phyloP scores from a whole-genome alignment of 37 sponge, comb jelly and placozoan species.

The Petrosia ficiformis region DNA sequence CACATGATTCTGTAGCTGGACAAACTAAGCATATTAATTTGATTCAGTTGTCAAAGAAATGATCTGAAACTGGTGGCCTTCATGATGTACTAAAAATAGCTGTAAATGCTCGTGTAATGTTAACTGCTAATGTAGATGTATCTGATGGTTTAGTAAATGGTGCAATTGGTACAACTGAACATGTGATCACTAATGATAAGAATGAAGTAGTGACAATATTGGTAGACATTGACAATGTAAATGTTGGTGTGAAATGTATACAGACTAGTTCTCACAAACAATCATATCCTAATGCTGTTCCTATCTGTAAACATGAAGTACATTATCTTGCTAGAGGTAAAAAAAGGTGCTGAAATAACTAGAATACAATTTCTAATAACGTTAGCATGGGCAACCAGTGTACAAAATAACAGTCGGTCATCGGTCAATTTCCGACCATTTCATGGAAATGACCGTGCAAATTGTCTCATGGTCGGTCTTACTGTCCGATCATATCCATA shows the following conservation, averaged over 20 bases:
- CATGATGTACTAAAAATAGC: neutral
- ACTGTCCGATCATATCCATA: no score
- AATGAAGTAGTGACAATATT: conserved; percentile 23
- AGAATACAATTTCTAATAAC: conserved; percentile 39
- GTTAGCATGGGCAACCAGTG: neutral
- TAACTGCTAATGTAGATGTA: neutral
- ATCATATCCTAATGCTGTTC: conserved; percentile 24
- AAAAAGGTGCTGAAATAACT: conserved; percentile 22
- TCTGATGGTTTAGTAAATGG: neutral
- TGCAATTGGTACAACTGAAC: conserved; percentile 6
- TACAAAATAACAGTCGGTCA: no score
- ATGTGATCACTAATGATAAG: conserved; percentile 16
- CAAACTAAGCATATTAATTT: conserved; percentile 5
- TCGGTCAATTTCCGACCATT: no score
- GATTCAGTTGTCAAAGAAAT: neutral
- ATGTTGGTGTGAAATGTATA: conserved; percentile 10
- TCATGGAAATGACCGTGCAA: no score
- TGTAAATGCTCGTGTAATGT: no score
- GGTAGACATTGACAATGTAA: conserved; percentile 29
- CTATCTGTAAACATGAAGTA: conserved; percentile 21
- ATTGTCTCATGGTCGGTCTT: no score
- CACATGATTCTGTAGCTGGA: neutral
- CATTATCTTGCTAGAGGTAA: conserved; percentile 24
- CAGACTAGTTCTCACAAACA: conserved; percentile 1
- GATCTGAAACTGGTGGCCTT: neutral